Conservation (phyloP, 2,113 vertebrate species). For the Andinoacara biseriatus region DNA sequence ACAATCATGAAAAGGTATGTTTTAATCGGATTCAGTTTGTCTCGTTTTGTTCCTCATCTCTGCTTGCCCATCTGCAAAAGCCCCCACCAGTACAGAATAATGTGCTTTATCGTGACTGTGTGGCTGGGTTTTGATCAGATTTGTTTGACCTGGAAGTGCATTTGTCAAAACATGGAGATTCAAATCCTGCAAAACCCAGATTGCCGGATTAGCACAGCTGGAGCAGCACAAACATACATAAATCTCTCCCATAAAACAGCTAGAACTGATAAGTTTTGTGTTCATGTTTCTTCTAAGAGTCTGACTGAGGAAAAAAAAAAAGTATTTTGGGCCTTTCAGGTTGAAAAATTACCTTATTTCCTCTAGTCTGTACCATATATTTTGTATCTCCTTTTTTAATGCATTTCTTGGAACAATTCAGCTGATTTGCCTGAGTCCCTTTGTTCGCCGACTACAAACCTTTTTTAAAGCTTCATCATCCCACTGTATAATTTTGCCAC, state of each 20-base stretch:
- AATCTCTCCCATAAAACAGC: not conserved
- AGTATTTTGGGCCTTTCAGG: not conserved
- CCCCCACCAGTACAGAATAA: not conserved
- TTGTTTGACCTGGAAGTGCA: constrained; percentile 3
- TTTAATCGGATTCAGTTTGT: too few relatives aligned
- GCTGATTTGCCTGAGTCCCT: constrained; percentile 5
- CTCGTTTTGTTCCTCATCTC: too few relatives aligned
- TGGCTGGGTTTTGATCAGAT: not conserved
- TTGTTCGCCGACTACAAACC: constrained; percentile 16
- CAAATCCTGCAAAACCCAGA: not conserved
- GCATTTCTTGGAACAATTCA: not conserved
- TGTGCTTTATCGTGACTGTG: not conserved
- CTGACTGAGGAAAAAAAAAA: not conserved
- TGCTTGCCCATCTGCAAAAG: not conserved
- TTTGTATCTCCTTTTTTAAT: not conserved
- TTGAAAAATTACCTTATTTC: not conserved
- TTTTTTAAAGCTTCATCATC: constrained; percentile 5
- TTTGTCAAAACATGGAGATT: not conserved
- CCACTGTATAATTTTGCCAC: constrained; percentile 26
- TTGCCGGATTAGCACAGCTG: not conserved
- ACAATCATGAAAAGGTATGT: too few relatives aligned
- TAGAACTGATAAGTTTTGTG: not conserved
- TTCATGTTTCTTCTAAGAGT: not conserved
- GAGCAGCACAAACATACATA: not conserved
- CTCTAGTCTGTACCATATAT: not conserved